phyloP scores from a whole-genome alignment of 2,888 invertebrate species.

The Dolichopus griseipennis region DNA sequence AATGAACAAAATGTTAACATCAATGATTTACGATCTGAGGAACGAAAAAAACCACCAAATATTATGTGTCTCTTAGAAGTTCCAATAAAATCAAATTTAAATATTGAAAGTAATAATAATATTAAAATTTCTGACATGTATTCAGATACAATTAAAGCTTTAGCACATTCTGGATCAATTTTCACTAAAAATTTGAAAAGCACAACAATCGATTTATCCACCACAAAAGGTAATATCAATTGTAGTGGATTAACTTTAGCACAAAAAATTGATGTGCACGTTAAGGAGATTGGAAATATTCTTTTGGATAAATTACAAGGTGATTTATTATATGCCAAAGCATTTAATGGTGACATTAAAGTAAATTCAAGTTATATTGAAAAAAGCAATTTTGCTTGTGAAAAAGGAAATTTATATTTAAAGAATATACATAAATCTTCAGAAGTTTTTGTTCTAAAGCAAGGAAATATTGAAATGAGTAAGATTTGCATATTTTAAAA shows the following conservation, averaged over 20 bases:
- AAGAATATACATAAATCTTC: constrained; percentile 39
- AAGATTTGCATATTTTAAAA: constrained; percentile 18
- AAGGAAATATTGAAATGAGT: constrained; percentile 39
- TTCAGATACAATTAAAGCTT: constrained; percentile 30
- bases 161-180: constrained; percentile 27
- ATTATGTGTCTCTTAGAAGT: constrained; percentile 28
- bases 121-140: constrained; percentile 31
- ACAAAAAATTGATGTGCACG: constrained; percentile 28
- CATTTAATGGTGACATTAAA: constrained; percentile 32
- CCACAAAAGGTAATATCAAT: constrained; percentile 32
- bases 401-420: constrained; percentile 32
- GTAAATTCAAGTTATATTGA: constrained; percentile 39
- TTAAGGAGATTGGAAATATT: constrained; percentile 30
- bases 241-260: constrained; percentile 35
- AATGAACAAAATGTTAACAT: not conserved
- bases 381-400: constrained; percentile 35
- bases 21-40: constrained; percentile 19
- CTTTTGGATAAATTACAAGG: constrained; percentile 37
- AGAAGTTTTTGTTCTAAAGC: constrained; percentile 30
- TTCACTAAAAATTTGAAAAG: constrained; percentile 33
- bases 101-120: constrained; percentile 26
- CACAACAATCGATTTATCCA: constrained; percentile 28
- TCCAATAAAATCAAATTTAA: constrained; percentile 34
- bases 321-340: constrained; percentile 31
- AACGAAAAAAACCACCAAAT: constrained; percentile 16